A percentile compares a stretch with the other conserved stretches of the same genome.
Evolutionary conservation across 1,140 invertebrate genomes (phyloP).

Genomic region (Drosophila jambulina): DNA sequence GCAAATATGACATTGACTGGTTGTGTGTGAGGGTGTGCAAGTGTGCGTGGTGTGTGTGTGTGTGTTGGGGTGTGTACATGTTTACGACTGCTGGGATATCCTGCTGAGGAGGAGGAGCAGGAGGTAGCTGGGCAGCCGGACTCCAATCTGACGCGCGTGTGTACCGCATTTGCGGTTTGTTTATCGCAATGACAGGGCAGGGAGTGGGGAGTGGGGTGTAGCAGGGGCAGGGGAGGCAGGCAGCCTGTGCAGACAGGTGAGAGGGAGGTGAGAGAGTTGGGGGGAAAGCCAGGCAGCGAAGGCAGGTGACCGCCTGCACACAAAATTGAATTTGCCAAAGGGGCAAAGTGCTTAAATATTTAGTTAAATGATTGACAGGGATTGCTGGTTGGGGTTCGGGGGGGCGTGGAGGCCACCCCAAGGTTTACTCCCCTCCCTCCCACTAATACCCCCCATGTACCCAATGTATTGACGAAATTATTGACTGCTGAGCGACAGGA

Average conservation of each 20-base stretch:
- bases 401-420: too few species aligned
- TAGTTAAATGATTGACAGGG: slow-evolving; percentile 69
- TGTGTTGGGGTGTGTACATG: slow-evolving; percentile 7
- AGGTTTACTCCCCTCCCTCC: too few species aligned
- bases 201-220: too few species aligned
- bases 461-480: slow-evolving; percentile 51
- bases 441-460: too few species aligned
- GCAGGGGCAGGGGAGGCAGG: neutral
- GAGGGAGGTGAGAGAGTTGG: neutral
- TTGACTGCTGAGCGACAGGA: slow-evolving; percentile 48
- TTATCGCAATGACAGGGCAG: slow-evolving; percentile 40
- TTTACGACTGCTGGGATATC: slow-evolving; percentile 17
- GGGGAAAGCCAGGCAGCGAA: neutral
- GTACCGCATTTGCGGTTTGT: slow-evolving; percentile 69
- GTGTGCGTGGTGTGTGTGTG: neutral
- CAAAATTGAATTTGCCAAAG: slow-evolving; percentile 64
- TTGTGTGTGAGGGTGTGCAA: slow-evolving; percentile 3
- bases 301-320: slow-evolving; percentile 32
- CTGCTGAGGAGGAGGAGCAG: neutral
- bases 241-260: neutral
- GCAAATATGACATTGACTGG: slow-evolving; percentile 82
- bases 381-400: slow-evolving; percentile 21
- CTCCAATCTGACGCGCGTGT: slow-evolving; percentile 60
- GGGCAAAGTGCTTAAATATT: slow-evolving; percentile 67
- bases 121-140: slow-evolving; percentile 3